A percentile compares a stretch with the other conserved stretches of the same genome.
Conservation (phyloP, 2,888 invertebrate species). For the Caenorhabditis sp. region DNA sequence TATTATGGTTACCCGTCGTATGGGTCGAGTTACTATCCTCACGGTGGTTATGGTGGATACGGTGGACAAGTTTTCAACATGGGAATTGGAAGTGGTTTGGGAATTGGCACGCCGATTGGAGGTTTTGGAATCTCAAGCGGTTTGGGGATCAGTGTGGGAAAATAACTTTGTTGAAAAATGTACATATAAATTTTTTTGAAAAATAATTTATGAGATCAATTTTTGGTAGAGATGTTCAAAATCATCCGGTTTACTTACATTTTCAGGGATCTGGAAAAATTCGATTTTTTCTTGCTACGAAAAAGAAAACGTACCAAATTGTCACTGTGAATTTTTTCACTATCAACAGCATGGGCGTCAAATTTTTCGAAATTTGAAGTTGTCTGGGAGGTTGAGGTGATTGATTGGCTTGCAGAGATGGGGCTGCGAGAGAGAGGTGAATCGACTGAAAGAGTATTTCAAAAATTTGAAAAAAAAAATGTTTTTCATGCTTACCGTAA, state of each 20-base stretch:
- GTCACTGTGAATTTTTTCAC: background rate
- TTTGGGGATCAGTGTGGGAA: conserved; percentile 11
- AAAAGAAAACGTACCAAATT: background rate
- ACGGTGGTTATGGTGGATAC: conserved; percentile 40
- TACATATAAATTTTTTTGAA: too few species aligned
- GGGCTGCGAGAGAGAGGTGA: background rate
- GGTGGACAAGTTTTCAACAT: conserved; percentile 24
- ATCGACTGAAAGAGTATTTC: background rate
- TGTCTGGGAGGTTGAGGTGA: background rate
- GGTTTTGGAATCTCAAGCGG: conserved; percentile 45
- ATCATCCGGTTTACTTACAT: background rate
- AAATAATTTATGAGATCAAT: background rate
- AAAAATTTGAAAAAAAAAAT: background rate
- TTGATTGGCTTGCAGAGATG: background rate
- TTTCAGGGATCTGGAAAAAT: background rate
- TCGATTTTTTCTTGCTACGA: too few species aligned
- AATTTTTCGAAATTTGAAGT: background rate
- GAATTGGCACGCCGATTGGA: conserved; percentile 44
- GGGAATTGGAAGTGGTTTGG: conserved; percentile 19
- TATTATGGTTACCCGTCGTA: conserved; percentile 13
- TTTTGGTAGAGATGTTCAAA: background rate
- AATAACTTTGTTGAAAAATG: background rate
- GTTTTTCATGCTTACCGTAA: conserved; percentile 4
- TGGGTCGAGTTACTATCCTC: conserved; percentile 13
- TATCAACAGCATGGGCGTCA: background rate